Conservation (phyloP, 1,140 invertebrate species). For the Wasmannia auropunctata region DNA sequence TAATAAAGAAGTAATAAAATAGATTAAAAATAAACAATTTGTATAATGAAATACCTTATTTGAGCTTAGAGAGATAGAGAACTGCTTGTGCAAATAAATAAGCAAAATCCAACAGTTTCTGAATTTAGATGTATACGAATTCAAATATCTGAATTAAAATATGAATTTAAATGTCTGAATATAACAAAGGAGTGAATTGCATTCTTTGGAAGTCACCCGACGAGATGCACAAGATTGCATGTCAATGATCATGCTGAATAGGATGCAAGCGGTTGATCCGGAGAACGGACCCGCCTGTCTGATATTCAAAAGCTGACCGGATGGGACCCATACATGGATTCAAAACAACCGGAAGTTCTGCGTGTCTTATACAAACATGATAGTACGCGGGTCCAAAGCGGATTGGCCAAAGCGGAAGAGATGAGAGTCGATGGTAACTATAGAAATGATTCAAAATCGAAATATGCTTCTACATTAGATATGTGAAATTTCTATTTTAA, state of each 20-base stretch:
- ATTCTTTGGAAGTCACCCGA: slow-evolving; percentile 7
- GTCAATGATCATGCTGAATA: slow-evolving; percentile 57
- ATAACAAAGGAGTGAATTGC: background rate
- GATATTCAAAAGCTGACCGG: slow-evolving; percentile 65
- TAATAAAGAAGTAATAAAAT: background rate
- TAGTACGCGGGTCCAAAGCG: slow-evolving; percentile 1
- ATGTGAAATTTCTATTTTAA: background rate
- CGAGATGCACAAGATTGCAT: slow-evolving; percentile 6
- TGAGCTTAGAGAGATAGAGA: background rate
- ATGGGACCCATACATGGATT: slow-evolving; percentile 62
- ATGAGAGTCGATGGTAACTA: slow-evolving; percentile 23
- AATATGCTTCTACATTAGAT: background rate
- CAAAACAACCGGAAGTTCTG: slow-evolving; percentile 62
- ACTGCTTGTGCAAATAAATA: background rate
- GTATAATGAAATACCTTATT: background rate
- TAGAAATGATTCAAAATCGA: background rate
- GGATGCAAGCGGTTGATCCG: slow-evolving; percentile 63
- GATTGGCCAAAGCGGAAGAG: slow-evolving; percentile 49
- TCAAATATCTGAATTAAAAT: background rate
- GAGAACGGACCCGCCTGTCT: slow-evolving; percentile 38
- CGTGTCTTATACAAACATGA: slow-evolving; percentile 35
- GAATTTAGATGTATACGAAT: background rate
- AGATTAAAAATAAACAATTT: background rate
- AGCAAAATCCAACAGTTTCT: background rate
- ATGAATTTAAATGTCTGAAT: slow-evolving; percentile 17